Percentiles rank a stretch among this genome's conserved stretches.
Evolutionary conservation across 2,797 vertebrate genomes (phyloP).

Genomic region (Gymnothorax javanicus): DNA sequence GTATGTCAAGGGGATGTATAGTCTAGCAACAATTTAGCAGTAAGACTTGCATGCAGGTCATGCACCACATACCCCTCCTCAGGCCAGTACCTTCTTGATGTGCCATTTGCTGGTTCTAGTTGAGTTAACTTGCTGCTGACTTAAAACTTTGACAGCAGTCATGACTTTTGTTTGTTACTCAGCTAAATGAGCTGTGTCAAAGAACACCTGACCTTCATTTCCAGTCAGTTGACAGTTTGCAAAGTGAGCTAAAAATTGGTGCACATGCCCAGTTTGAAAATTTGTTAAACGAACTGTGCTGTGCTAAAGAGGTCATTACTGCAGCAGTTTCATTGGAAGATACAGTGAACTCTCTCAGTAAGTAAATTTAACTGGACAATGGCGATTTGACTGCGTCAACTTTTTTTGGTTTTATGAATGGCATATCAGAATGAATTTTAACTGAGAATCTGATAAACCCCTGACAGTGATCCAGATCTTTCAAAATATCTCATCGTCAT

Average conservation of each 20-base stretch:
- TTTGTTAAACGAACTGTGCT: not conserved
- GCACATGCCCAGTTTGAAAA: not conserved
- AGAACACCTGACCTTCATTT: not conserved
- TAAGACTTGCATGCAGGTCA: not conserved
- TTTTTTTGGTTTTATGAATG: not conserved
- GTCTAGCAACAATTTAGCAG: not conserved
- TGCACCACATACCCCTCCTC: not conserved
- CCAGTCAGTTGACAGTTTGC: not conserved
- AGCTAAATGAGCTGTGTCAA: not conserved
- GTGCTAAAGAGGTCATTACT: not conserved
- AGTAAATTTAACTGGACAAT: not conserved
- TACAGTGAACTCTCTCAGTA: not conserved
- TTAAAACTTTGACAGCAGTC: not conserved
- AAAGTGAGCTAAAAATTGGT: not conserved
- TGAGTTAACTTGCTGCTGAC: not conserved
- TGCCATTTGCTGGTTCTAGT: not conserved
- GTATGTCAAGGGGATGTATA: not conserved
- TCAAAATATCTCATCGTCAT: not conserved
- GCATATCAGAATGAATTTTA: not conserved
- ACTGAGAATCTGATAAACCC: not conserved
- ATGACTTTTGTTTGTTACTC: conserved; percentile 8
- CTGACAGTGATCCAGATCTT: not conserved
- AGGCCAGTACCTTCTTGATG: not conserved
- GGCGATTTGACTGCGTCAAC: not conserved
- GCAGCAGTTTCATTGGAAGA: not conserved